These are phyloP conservation scores for Criorhina ranunculi DNA, from an alignment of 2,888 invertebrate genomes.

Conservation along the genomic window DNA sequence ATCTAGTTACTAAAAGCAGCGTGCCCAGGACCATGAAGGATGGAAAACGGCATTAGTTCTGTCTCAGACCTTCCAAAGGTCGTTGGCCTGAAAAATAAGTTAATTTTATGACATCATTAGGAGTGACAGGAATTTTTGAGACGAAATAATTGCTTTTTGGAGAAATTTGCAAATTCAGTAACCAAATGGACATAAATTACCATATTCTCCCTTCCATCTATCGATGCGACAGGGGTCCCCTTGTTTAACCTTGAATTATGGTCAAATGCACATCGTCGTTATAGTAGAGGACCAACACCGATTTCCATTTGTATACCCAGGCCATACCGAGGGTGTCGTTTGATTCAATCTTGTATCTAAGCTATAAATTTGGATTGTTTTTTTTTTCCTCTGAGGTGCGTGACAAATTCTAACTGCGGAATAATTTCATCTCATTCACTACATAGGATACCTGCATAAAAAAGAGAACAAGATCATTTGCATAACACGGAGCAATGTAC, in stretches of 20 bases:
- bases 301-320: slow-evolving; percentile 54
- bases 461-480: slow-evolving; percentile 12
- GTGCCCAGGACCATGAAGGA: too few species aligned
- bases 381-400: slow-evolving; percentile 62
- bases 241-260: slow-evolving; percentile 17
- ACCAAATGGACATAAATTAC: slow-evolving; percentile 44
- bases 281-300: neutral
- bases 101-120: slow-evolving; percentile 70
- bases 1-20: too few species aligned
- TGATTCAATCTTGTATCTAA: neutral
- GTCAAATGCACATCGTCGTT: slow-evolving; percentile 3
- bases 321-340: slow-evolving; percentile 37
- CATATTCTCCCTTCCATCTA: slow-evolving; percentile 41
- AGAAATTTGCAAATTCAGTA: slow-evolving; percentile 45
- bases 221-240: neutral
- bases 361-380: slow-evolving; percentile 30
- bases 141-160: slow-evolving; percentile 39
- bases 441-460: slow-evolving; percentile 17
- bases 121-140: slow-evolving; percentile 39
- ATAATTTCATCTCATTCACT: slow-evolving; percentile 50
- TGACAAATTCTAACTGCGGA: slow-evolving; percentile 67
- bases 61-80: too few species aligned
- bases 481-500: neutral
- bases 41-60: too few species aligned
- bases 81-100: too few species aligned